Percentiles rank a stretch among this genome's conserved stretches.
These are phyloP conservation scores for Teinopalpus imperialis DNA, from an alignment of 2,888 invertebrate species.

Conservation along the genomic window DNA sequence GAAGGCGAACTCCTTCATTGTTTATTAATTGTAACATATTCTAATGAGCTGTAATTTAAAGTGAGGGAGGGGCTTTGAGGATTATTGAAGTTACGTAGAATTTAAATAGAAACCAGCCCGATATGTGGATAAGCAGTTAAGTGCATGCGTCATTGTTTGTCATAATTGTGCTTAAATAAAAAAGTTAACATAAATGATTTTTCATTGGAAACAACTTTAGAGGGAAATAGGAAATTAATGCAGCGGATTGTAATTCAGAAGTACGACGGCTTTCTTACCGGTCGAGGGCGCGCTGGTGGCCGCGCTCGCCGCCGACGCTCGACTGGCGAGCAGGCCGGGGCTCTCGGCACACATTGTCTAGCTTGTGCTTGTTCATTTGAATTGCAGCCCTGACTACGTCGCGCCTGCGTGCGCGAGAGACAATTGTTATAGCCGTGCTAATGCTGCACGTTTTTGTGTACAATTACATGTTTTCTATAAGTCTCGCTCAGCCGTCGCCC, in stretches of 20 bases:
- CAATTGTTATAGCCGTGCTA: no score
- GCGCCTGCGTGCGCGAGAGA: no score
- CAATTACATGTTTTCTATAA: no score
- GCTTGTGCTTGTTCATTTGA: conserved; percentile 50
- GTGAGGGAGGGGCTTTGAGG: conserved; percentile 26
- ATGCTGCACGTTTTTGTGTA: no score
- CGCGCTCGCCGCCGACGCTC: no score
- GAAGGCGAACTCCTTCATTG: conserved; percentile 10
- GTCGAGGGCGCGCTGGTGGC: no score
- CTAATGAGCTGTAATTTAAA: conserved; percentile 39
- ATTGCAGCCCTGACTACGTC: conserved; percentile 50
- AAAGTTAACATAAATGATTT: conserved; percentile 51
- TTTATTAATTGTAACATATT: conserved; percentile 48
- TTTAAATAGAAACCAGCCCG: conserved; percentile 40
- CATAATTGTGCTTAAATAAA: conserved; percentile 75
- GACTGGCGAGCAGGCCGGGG: conserved; percentile 27
- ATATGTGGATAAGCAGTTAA: conserved; percentile 59
- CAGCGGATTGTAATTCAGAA: no score
- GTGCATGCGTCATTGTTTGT: conserved; percentile 71
- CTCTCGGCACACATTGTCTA: conserved; percentile 70
- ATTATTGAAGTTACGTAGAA: conserved; percentile 22
- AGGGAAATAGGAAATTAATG: conserved; percentile 9
- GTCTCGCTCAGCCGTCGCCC: no score
- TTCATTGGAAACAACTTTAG: conserved; percentile 28
- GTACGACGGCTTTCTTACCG: no score